phyloP scores from a whole-genome alignment of 2,113 vertebrate genomes.

The Grallaria varia region DNA sequence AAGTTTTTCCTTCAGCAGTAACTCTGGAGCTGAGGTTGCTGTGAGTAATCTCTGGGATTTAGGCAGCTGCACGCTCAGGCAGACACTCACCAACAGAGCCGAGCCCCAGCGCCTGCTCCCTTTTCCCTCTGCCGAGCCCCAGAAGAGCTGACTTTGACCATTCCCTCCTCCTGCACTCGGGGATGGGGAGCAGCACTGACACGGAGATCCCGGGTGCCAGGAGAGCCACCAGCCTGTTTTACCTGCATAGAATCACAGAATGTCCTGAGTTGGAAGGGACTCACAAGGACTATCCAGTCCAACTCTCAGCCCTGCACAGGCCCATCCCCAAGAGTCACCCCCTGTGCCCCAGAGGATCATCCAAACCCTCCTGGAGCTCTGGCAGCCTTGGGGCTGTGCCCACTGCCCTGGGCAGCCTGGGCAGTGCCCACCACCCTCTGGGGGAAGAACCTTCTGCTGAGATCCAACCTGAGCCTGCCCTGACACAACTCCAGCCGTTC shows the following conservation, averaged over 20 bases:
- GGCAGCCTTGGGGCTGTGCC: background rate
- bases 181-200: background rate
- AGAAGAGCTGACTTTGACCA: background rate
- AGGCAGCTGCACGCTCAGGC: slow-evolving; percentile 46
- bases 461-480: accelerated
- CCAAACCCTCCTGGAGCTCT: background rate
- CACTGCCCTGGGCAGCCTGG: background rate
- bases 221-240: background rate
- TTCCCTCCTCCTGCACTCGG: background rate
- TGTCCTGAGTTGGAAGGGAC: background rate
- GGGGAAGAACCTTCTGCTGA: background rate
- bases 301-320: accelerated
- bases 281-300: accelerated
- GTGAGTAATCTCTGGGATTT: slow-evolving; percentile 56
- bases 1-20: slow-evolving; percentile 61
- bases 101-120: background rate
- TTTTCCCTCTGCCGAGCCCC: background rate
- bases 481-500: background rate
- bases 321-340: background rate
- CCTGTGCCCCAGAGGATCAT: background rate
- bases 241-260: background rate
- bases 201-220: background rate
- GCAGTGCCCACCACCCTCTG: background rate
- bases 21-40: slow-evolving; percentile 52
- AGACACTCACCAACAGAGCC: slow-evolving; percentile 14